Conservation (phyloP, 1,140 invertebrate genomes). For the Trichogramma pretiosum region DNA sequence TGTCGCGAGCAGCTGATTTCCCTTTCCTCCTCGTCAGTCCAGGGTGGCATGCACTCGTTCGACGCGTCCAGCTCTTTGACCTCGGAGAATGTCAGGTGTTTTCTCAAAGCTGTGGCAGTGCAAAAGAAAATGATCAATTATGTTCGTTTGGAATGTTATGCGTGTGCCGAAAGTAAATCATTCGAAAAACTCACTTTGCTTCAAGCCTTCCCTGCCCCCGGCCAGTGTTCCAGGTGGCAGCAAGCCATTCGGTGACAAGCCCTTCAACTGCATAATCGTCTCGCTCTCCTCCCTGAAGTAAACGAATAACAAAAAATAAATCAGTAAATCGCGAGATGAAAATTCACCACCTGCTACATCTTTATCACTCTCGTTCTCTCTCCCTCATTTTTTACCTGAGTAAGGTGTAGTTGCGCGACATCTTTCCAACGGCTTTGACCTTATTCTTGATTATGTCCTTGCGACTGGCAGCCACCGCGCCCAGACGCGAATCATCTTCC, state of each 20-base stretch:
- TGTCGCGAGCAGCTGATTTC: too few species aligned
- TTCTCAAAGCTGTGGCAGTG: neutral
- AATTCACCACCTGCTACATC: neutral
- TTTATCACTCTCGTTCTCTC: neutral
- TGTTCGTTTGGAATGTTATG: neutral
- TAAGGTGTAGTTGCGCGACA: slow-evolving; percentile 1
- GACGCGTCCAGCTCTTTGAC: slow-evolving; percentile 7
- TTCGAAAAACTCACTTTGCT: neutral
- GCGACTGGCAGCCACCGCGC: too few species aligned
- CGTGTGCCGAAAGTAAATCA: too few species aligned
- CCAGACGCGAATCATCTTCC: too few species aligned
- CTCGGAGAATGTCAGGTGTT: slow-evolving; percentile 5
- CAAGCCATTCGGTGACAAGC: slow-evolving; percentile 5
- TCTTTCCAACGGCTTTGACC: slow-evolving; percentile 12
- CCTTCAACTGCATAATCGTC: slow-evolving; percentile 11
- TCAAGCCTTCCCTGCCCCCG: slow-evolving; percentile 7
- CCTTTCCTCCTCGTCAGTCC: neutral
- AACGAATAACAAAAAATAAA: neutral
- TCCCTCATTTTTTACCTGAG: slow-evolving; percentile 3
- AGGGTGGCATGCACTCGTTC: slow-evolving; percentile 13
- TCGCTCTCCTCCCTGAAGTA: slow-evolving; percentile 13
- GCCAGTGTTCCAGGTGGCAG: slow-evolving; percentile 10
- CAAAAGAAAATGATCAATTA: neutral
- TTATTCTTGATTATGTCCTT: slow-evolving; percentile 10
- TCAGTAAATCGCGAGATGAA: neutral